Evolutionary conservation across 2,797 vertebrate species (phyloP).

Genomic region (Austrolebias charrua): DNA sequence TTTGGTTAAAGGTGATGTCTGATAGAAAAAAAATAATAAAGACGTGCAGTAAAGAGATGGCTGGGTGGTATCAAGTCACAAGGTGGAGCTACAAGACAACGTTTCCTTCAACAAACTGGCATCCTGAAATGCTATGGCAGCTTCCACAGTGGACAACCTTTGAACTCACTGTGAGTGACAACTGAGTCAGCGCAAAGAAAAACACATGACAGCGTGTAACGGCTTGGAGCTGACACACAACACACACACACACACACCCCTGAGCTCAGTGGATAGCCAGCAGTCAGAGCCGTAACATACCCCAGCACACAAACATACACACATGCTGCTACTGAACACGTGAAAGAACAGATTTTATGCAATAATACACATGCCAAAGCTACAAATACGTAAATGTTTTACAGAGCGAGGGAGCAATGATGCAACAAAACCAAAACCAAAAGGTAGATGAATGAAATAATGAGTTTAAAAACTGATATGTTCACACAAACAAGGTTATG

Average conservation of each 20-base stretch:
- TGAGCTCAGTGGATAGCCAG: conserved; percentile 1
- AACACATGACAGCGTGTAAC: conserved; percentile 30
- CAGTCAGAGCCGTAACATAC: conserved; percentile 10
- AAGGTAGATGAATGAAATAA: not conserved
- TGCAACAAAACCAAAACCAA: not conserved
- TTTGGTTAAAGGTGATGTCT: not conserved
- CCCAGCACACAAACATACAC: conserved; percentile 13
- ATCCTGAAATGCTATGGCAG: conserved; percentile 6
- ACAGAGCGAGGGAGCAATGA: not conserved
- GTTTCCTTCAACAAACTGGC: conserved; percentile 3
- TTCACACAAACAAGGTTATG: no score
- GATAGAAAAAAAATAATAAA: not conserved
- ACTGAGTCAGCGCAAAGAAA: conserved; percentile 30
- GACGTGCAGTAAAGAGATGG: not conserved
- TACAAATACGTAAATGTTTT: not conserved
- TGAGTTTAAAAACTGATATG: not conserved
- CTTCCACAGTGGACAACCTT: conserved; percentile 32
- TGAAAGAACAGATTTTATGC: conserved; percentile 3
- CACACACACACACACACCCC: conserved; percentile 10
- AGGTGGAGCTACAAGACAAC: conserved; percentile 57
- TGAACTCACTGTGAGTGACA: conserved; percentile 33
- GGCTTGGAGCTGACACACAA: conserved; percentile 33
- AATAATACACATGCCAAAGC: conserved; percentile 13
- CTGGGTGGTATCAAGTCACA: conserved; percentile 38
- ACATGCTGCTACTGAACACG: not conserved